Base-by-base conservation (phyloP, 2,888 invertebrate species). In the Melikaiella ostensackeni region DNA sequence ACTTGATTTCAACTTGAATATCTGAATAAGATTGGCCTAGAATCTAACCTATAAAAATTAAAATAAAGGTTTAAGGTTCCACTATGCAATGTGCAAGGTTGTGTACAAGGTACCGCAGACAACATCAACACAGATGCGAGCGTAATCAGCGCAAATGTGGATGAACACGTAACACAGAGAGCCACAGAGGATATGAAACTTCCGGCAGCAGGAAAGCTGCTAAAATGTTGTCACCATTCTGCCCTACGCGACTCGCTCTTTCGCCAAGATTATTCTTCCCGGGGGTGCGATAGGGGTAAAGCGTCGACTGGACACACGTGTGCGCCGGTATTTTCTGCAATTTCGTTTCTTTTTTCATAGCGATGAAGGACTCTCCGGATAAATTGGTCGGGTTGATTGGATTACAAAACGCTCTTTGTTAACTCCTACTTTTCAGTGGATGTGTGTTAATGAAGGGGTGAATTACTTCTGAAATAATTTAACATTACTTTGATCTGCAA, bases 111-210 rank as follows among this genome's bases (percentile, higher is more conserved):
- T 70, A n/a, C 70, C 50, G 70, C 30, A 70, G 70, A n/a, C 70
- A 46, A 50, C 33, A n/a, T 11, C 33, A 70, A 46, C 30, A 50
- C 30, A 46, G 24, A 42, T n/a, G 70, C 46, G 30, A 70, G 70
- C 27, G 50, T 70, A 70, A 70, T 70, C 50, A 30, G 46, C 30
- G 11, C 50, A 70, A 70, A 50, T 70, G 70, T 50, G 30, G 30
- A 70, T 19, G 46, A 50, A 70, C 70, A 70, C 70, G 70, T n/a
- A 70, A 70, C 70, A 70, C 46, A 70, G 70, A 50, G 70, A 75
- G 46, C 70, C 70, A 46, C 35, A 46, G 74, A 78, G 81, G 81
- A 80, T 81, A 81, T 76, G 81, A 80, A 81, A 80, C 80, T 73
- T 78, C 76, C 81, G 80, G 76, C 66, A 66, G 75, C 30, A 55